Evolutionary conservation across 2,888 invertebrate species (phyloP), one percentile per base, ranked within the genome.

Genomic region (Harpalus rubripes): DNA sequence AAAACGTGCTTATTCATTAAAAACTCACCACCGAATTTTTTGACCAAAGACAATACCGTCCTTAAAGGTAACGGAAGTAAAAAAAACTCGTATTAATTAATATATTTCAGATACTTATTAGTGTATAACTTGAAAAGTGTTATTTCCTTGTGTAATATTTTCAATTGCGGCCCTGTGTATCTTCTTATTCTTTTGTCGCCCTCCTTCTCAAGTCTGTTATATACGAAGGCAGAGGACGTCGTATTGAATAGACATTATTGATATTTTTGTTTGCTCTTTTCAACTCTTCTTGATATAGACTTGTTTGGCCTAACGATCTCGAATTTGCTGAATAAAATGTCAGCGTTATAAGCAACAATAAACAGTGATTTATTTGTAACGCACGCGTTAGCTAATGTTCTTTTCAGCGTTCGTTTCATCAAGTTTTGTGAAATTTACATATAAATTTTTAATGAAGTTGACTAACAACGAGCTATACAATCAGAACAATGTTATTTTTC

Each of bases 261-360:
- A 91, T 90, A 91, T 91, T 90, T 90, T 90, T 90, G 90, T 90
- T 90, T 90, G 90, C 89, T 90, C 89, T 88, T 88, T 88, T 88
- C 89, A 89, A 89, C 72, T 89, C 88, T 88, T 89, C 90, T 89
- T 88, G 89, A 90, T 90, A 90, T 90, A 90, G 90, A 90, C 90
- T 88, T 90, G 89, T 89, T 89, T 89, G 89, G 89, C 88, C 72
- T 82, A 82, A 82, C 82, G 82, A 82, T 82, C 82, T 68, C 68
- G 72, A 65, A 68, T 72, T 82, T 82, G 68, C 68, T 56, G 82
- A 82, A 72, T 82, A 82, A 82, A 72, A 80, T 61, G 26, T 79
- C 32, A 59, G 58, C 79, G 61, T 61, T 61, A 52, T 79, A 58
- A 59, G 39, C 59, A 18, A 61, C 79, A 79, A 61, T 79, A 79